Evolutionary conservation across 2,113 vertebrate genomes (phyloP).

Genomic region (Eurystomus gularis): DNA sequence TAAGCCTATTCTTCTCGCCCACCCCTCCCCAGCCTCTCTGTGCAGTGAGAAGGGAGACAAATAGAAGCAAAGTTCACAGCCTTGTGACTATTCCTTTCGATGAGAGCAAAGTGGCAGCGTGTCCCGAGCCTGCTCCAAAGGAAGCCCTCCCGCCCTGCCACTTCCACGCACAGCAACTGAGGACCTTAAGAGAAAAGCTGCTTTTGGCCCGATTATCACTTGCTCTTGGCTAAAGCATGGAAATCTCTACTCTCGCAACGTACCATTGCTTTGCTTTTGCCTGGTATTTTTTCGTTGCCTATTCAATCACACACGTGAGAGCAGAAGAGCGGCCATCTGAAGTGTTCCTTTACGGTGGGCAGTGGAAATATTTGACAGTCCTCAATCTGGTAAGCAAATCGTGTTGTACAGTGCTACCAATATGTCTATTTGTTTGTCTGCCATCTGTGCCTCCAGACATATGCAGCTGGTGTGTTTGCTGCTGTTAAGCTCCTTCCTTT

Average conservation of each 20-base stretch:
- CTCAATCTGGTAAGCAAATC: slow-evolving; percentile 80
- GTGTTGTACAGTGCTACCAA: background rate
- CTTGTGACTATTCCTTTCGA: background rate
- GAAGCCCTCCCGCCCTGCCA: background rate
- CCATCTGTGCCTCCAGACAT: slow-evolving; percentile 14
- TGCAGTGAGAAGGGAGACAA: background rate
- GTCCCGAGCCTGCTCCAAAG: background rate
- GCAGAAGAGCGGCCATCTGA: background rate
- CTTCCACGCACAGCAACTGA: background rate
- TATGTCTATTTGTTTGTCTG: slow-evolving; percentile 48
- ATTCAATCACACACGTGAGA: background rate
- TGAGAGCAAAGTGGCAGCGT: background rate
- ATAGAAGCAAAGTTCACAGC: background rate
- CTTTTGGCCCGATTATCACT: background rate
- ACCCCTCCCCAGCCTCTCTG: background rate
- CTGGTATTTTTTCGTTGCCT: slow-evolving; percentile 74
- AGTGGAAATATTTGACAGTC: slow-evolving; percentile 78
- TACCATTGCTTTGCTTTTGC: slow-evolving; percentile 69
- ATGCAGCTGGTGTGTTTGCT: slow-evolving; percentile 51
- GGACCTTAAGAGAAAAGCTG: background rate
- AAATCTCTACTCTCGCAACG: background rate
- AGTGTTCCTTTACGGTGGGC: slow-evolving; percentile 62
- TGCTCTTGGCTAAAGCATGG: slow-evolving; percentile 30
- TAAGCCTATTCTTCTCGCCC: slow-evolving; percentile 10
- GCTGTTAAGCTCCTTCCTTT: slow-evolving; percentile 45